Base-by-base conservation (phyloP, 2,113 vertebrate genomes). In the Anhinga anhinga region DNA sequence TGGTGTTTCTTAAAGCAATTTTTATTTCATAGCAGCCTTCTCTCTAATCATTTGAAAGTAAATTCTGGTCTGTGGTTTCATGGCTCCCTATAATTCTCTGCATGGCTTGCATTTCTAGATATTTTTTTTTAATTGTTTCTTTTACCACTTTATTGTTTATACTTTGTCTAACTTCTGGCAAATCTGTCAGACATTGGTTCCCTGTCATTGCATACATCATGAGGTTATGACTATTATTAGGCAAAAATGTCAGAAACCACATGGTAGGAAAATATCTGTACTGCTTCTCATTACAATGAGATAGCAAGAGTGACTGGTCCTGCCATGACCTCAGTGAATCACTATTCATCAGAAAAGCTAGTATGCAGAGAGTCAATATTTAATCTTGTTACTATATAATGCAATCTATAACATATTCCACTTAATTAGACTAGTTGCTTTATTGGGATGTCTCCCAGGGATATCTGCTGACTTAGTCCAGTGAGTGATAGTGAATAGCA, bases 91-190 rank as follows among this genome's bases (percentile, higher is more conserved):
- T 38, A 8, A 36, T n/a, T 79, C 32, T 12, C 40, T n/a, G 7
- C 7, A 27, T 0, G 0, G 2, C 11, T 82, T 63, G 13, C 0
- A 8, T 45, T 78, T 82, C 49, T 76, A 5, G 3, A 40, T 32
- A 40, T 32, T 38, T 6, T 13, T 2, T 17, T n/a, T 27, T 38
- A 9, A 50, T 50, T 50, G 4, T 47, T 45, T 26, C 42, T 44
- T 53, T 72, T 17, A 32, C 9, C 3, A 19, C 8, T 2, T 34
- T 55, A 2, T 53, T 47, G 9, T 34, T 82, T 49, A 18, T 61
- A 34, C 4, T 85, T 82, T 49, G 10, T 69, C 23, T 70, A 66
- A 73, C 30, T 84, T 84, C 2, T 1, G 5, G 1, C 2, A 70
- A 52, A 61, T 70, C 5, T 65, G 5, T 38, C 59, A 62, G 32